These are phyloP conservation scores for Dreissena polymorpha DNA, from an alignment of 1,140 invertebrate species.

Conservation along the genomic window DNA sequence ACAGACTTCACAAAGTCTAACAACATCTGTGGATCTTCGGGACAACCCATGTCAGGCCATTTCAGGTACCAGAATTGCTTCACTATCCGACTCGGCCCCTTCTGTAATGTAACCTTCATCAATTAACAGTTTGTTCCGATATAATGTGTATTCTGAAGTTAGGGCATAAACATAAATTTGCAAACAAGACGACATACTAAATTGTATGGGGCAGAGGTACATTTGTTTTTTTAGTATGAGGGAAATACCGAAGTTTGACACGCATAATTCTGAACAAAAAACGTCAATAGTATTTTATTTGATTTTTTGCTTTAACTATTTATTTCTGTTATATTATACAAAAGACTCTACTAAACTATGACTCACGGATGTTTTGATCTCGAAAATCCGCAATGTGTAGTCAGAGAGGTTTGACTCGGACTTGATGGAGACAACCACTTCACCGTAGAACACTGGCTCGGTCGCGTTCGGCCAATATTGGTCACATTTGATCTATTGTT, in stretches of 20 bases:
- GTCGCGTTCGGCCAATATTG: neutral
- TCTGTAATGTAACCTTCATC: constrained; percentile 37
- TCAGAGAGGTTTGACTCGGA: neutral
- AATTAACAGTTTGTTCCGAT: no score
- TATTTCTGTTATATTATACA: no score
- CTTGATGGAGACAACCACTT: neutral
- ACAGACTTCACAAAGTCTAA: constrained; percentile 77
- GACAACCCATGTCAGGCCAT: constrained; percentile 80
- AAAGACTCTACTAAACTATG: no score
- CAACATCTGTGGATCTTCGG: constrained; percentile 73
- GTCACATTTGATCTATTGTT: constrained; percentile 1
- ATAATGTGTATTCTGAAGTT: no score
- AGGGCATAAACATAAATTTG: no score
- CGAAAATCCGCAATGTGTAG: neutral
- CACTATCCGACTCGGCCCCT: constrained; percentile 40
- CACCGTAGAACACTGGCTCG: constrained; percentile 9
- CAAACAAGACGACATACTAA: no score
- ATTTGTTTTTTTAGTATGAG: constrained; percentile 3
- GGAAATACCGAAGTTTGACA: neutral
- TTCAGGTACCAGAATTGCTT: constrained; percentile 77
- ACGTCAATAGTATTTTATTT: no score
- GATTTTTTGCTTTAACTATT: no score
- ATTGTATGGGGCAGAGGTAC: no score
- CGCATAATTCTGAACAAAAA: no score
- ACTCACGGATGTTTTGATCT: constrained; percentile 56